Evolutionary conservation across 2,113 vertebrate genomes (phyloP).

Genomic region (Halcyon malimbica): DNA sequence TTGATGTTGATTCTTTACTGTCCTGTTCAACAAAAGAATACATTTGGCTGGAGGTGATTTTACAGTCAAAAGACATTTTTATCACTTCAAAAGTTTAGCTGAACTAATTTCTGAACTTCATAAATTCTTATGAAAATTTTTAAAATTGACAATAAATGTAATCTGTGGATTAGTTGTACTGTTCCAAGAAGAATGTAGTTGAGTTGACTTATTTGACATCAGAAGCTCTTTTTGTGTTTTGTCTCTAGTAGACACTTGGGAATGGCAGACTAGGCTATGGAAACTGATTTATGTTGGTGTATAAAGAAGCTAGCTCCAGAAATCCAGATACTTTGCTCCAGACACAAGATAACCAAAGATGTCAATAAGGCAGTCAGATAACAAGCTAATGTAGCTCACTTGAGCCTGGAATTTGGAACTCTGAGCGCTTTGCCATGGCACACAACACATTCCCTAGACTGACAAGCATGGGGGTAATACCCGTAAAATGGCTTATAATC

Average conservation of each 20-base stretch:
- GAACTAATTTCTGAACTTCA: neutral
- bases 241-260: neutral
- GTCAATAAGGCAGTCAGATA: neutral
- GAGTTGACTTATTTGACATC: neutral
- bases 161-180: neutral
- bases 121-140: neutral
- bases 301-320: neutral
- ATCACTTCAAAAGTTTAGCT: neutral
- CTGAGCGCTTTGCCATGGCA: neutral
- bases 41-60: neutral
- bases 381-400: neutral
- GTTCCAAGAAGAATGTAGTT: neutral
- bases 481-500: neutral
- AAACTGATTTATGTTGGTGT: neutral
- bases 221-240: neutral
- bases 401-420: neutral
- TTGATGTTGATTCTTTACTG: neutral
- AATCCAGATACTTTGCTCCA: neutral
- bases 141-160: neutral
- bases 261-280: neutral
- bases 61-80: neutral
- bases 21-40: neutral
- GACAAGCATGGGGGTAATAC: neutral
- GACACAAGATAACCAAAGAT: neutral
- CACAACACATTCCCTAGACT: neutral